Conservation (phyloP, 1,140 invertebrate species). For the Caenorhabditis elegans region WBcel235 BX284606.5:3393501-3394000, state of each 20-base stretch:
- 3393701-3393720: not conserved
- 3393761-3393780: not conserved
- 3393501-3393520: too few relatives aligned
- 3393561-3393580: too few relatives aligned
- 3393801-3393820: not conserved
- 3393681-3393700: not conserved
- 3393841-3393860: not conserved
- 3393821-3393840: not conserved
- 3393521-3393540: too few relatives aligned
- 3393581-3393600: too few relatives aligned
- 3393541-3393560: too few relatives aligned
- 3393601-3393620: too few relatives aligned
- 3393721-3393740: not conserved
- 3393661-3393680: not conserved
- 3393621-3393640: too few relatives aligned
- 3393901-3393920: not conserved
- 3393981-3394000: too few relatives aligned
- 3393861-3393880: constrained; percentile 29
- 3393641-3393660: too few relatives aligned
- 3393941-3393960: constrained; percentile 13
- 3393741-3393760: not conserved
- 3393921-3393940: not conserved
- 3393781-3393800: not conserved
- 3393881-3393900: constrained; percentile 16
- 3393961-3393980: not conserved